Conservation (phyloP, 2,888 invertebrate species). For the Schizaphis graminum region DNA sequence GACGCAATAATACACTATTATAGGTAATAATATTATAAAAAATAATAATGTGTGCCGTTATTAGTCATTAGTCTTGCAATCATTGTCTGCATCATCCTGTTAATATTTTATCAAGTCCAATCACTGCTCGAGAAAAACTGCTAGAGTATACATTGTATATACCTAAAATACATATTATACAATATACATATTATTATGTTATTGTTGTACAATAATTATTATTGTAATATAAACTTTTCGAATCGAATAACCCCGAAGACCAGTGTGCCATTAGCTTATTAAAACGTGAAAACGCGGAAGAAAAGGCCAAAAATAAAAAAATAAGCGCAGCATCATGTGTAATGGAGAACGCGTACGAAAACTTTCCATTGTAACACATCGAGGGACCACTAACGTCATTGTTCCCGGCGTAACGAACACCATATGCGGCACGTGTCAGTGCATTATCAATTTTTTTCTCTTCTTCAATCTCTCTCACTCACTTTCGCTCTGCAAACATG, state of each 20-base stretch:
- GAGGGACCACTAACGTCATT: conserved; percentile 57
- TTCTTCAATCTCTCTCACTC: not conserved
- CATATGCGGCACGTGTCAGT: conserved; percentile 58
- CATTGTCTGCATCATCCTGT: not conserved
- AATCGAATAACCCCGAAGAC: not conserved
- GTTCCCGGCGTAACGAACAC: conserved; percentile 57
- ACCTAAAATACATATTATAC: no score
- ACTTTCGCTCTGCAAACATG: not conserved
- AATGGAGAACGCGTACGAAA: conserved; percentile 46
- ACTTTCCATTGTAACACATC: conserved; percentile 45
- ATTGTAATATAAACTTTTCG: not conserved
- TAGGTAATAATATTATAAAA: no score
- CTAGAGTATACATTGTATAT: not conserved
- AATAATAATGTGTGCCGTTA: not conserved
- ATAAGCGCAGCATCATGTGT: conserved; percentile 38
- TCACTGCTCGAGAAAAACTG: not conserved
- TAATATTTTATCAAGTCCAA: not conserved
- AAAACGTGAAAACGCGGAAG: conserved; percentile 8
- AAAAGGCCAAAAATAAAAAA: conserved; percentile 16
- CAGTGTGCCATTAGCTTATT: conserved; percentile 54
- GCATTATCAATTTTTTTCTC: conserved; percentile 46
- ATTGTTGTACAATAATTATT: not conserved
- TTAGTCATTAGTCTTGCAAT: not conserved
- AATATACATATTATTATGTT: no score
- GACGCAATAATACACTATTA: not conserved